Percentiles rank a stretch among this genome's conserved stretches.
Evolutionary conservation across 1,140 invertebrate species (phyloP).

Genomic region (Nixonia krombeini): DNA sequence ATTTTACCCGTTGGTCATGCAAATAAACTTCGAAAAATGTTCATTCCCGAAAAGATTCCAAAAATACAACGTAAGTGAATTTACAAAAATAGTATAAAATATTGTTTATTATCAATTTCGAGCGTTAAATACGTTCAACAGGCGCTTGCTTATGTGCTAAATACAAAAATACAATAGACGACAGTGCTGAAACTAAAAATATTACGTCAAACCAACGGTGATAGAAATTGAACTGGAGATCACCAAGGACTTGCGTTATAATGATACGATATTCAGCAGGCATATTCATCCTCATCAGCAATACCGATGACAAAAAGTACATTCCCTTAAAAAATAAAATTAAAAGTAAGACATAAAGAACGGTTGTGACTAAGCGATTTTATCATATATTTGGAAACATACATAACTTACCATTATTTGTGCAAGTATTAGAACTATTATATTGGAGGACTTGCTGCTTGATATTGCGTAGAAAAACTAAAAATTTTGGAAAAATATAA

Average conservation of each 20-base stretch:
- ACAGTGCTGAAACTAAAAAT: conserved; percentile 96
- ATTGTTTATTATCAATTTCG: conserved; percentile 6
- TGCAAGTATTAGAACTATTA: conserved; percentile 96
- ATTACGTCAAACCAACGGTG: conserved; percentile 99
- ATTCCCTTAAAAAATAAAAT: conserved; percentile 82
- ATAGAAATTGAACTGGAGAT: conserved; percentile 99
- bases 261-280: conserved; percentile 97
- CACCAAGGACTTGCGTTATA: conserved; percentile 97
- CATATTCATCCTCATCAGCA: conserved; percentile 99
- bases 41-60: too few relatives aligned
- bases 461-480: conserved; percentile 99
- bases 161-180: conserved; percentile 96
- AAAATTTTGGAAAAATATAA: conserved; percentile 59
- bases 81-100: neutral
- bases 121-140: conserved; percentile 64
- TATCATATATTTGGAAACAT: too few relatives aligned
- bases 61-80: too few relatives aligned
- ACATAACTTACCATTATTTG: conserved; percentile 91
- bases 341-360: too few relatives aligned
- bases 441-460: conserved; percentile 98
- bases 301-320: conserved; percentile 99
- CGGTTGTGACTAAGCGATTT: too few relatives aligned
- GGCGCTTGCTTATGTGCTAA: conserved; percentile 90
- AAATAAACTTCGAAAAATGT: too few relatives aligned
- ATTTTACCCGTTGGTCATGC: too few relatives aligned